A percentile compares a stretch with the other conserved stretches of the same genome.
These are phyloP conservation scores for Pygmarrhopalites habei DNA, from an alignment of 1,140 invertebrate genomes.

Conservation along the genomic window DNA sequence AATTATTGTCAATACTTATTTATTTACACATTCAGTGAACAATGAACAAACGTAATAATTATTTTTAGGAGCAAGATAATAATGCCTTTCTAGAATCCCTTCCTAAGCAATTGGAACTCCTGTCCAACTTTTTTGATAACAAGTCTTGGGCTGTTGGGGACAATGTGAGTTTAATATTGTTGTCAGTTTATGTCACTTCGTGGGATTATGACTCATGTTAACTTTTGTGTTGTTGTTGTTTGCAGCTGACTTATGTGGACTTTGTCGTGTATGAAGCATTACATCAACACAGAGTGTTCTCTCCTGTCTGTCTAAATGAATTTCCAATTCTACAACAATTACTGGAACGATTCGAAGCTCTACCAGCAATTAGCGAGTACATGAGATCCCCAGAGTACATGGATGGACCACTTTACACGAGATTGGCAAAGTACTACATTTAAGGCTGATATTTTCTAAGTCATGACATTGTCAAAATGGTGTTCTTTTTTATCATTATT, in stretches of 20 bases:
- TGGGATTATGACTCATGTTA: background rate
- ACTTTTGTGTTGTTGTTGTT: background rate
- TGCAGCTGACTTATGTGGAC: conserved; percentile 48
- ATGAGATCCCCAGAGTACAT: conserved; percentile 43
- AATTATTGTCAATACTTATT: no score
- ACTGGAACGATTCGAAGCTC: conserved; percentile 42
- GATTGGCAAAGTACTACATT: conserved; percentile 39
- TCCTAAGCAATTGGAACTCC: conserved; percentile 40
- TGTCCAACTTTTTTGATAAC: conserved; percentile 46
- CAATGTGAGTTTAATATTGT: conserved; percentile 38
- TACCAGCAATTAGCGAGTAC: conserved; percentile 43
- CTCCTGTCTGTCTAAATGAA: conserved; percentile 43
- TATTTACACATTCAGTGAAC: no score
- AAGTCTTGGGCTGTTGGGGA: conserved; percentile 46
- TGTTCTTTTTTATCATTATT: no score
- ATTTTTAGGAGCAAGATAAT: conserved; percentile 42
- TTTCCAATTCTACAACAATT: conserved; percentile 45
- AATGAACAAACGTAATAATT: no score
- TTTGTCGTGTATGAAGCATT: conserved; percentile 49
- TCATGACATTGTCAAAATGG: no score
- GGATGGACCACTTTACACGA: conserved; percentile 42
- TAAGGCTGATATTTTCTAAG: no score
- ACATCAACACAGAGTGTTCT: conserved; percentile 43
- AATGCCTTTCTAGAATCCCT: conserved; percentile 42
- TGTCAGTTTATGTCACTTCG: background rate